A percentile compares a stretch with the other conserved stretches of the same genome.
Evolutionary conservation across 2,797 vertebrate species (phyloP).

Genomic region (Thamnophis elegans): DNA sequence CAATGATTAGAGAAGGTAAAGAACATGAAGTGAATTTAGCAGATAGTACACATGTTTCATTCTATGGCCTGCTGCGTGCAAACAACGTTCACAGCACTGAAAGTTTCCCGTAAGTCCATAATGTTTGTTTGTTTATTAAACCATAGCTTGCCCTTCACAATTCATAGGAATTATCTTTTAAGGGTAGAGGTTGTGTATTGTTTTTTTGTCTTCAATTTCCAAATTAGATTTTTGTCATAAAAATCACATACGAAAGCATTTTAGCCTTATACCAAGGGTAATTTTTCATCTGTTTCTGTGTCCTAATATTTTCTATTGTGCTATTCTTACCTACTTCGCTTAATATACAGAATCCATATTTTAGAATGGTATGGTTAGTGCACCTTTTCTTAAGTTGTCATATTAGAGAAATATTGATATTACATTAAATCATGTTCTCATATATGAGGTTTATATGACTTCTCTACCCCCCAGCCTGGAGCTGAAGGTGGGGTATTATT

Average conservation of each 20-base stretch:
- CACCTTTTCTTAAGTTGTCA: background rate
- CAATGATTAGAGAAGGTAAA: slow-evolving; percentile 97
- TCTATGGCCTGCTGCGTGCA: slow-evolving; percentile 92
- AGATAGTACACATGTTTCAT: slow-evolving; percentile 84
- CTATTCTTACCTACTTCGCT: background rate
- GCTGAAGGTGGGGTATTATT: background rate
- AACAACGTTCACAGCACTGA: slow-evolving; percentile 89
- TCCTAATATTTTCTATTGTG: background rate
- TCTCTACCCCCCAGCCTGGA: background rate
- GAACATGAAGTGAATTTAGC: slow-evolving; percentile 84
- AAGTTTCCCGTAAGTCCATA: slow-evolving; percentile 85
- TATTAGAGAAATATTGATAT: background rate
- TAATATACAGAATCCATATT: background rate
- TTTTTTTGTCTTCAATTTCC: background rate
- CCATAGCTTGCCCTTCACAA: background rate
- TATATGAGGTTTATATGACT: background rate
- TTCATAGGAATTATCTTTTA: background rate
- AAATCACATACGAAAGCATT: background rate
- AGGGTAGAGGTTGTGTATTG: background rate
- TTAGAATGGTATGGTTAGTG: background rate
- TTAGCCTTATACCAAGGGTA: background rate
- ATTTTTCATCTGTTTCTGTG: background rate
- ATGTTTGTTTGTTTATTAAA: slow-evolving; percentile 14
- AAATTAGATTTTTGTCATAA: background rate
- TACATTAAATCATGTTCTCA: background rate